Conservation (phyloP, 1,140 invertebrate species). For the Pogonus chalceus region DNA sequence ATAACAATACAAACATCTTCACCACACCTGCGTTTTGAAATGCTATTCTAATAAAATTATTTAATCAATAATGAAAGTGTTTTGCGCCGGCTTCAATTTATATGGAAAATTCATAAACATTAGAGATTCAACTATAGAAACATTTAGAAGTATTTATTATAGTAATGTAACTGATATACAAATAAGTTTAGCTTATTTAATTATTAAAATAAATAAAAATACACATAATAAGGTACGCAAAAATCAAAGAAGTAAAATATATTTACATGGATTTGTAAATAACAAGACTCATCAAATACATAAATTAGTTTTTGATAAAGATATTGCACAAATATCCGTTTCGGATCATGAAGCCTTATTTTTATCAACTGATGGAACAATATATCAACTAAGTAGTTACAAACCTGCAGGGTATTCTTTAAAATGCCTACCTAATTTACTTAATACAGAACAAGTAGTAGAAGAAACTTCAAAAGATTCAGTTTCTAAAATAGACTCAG, state of each 20-base stretch:
- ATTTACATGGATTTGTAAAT: not conserved
- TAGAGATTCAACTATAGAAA: slow-evolving; percentile 14
- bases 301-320: not conserved
- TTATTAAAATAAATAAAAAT: not conserved
- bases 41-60: not conserved
- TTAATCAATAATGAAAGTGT: slow-evolving; percentile 16
- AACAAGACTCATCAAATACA: not conserved
- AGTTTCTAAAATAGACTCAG: slow-evolving; percentile 35
- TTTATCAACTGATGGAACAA: not conserved
- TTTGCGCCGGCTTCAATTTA: slow-evolving; percentile 32
- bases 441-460: not conserved
- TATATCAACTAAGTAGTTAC: not conserved
- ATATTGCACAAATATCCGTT: not conserved
- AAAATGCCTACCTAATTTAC: not conserved
- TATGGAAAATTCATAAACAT: slow-evolving; percentile 20
- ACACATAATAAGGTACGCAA: not conserved
- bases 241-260: not conserved
- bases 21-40: slow-evolving; percentile 1
- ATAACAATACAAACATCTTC: not conserved
- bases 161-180: slow-evolving; percentile 13
- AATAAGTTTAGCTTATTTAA: slow-evolving; percentile 13
- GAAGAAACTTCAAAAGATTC: slow-evolving; percentile 14
- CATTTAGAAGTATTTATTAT: slow-evolving; percentile 14
- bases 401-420: not conserved
- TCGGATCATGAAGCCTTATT: not conserved